Evolutionary conservation across 2,888 invertebrate genomes (phyloP), one percentile per base, ranked within the genome.

Genomic region (Colostygia pectinataria): DNA sequence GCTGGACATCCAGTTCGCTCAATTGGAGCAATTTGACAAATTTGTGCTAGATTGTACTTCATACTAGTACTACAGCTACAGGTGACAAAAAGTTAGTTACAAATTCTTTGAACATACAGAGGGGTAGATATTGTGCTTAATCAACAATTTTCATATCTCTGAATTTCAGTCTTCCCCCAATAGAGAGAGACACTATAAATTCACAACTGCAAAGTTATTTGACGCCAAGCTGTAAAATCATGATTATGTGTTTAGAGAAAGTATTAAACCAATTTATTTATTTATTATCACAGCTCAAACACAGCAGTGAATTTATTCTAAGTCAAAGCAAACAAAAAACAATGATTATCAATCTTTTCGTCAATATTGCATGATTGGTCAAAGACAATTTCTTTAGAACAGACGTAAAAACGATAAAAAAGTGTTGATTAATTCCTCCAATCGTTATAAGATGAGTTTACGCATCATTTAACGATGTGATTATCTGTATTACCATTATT

Each of bases 401-500:
- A 24, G 2, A 24, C 7, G 15, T 3, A 29, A 36, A 29, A 34
- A 27, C 15, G n/a, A 9, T 8, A 24, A 54, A 59, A 53, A 57
- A 50, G 34, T 36, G 29, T 34, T 42, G 45, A 52, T 57, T 47
- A 13, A 55, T 55, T 43, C 29, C 55, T 49, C 13, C 13, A 41
- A 39, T 56, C 38, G 41, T 15, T 39, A 25, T 42, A 39, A 41
- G 52, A 51, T 55, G 29, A 39, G 47, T 53, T 47, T 38, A 55
- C 59, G 59, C 57, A 28, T 50, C 53, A 43, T 40, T 55, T 20
- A 42, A 36, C 41, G 23, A 13, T 29, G 29, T 59, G 47, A 60
- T 50, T 20, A 55, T 53, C 42, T 18, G 18, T 41, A 57, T 57
- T 59, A 55, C 38, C 53, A 57, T 47, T 53, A 49, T 42, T 57